A percentile compares a stretch with the other conserved stretches of the same genome.
Evolutionary conservation across 2,113 vertebrate genomes (phyloP).

Genomic region (Hypocryptadius cinnamomeus): DNA sequence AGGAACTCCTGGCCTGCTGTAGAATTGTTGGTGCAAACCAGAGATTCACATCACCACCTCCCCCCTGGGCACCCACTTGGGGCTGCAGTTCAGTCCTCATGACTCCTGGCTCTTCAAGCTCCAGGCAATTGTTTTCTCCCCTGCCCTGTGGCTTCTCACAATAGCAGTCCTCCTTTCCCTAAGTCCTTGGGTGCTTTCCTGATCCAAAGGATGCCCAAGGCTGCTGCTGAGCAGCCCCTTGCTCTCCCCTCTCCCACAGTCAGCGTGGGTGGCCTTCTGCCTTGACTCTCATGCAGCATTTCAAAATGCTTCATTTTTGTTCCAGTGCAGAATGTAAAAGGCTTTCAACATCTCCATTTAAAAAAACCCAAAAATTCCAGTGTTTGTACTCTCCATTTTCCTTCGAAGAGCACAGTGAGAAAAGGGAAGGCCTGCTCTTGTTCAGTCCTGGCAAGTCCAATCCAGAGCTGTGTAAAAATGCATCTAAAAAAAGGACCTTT

Average conservation of each 20-base stretch:
- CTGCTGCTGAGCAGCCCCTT: not conserved
- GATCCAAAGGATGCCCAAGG: not conserved
- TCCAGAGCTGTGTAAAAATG: conserved; percentile 53
- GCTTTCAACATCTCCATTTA: conserved; percentile 46
- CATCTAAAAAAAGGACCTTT: conserved; percentile 55
- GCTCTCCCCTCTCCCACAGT: not conserved
- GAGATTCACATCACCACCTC: not conserved
- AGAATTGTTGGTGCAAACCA: not conserved
- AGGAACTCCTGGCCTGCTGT: not conserved
- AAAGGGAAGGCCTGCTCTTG: conserved; percentile 29
- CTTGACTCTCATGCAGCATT: conserved; percentile 7
- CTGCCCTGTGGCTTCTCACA: not conserved
- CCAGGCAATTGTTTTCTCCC: not conserved
- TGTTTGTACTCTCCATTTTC: conserved; percentile 5
- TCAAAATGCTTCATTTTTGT: conserved; percentile 25
- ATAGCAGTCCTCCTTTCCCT: not conserved
- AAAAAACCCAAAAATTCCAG: conserved; percentile 8
- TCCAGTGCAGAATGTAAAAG: not conserved
- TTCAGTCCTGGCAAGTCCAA: conserved; percentile 36
- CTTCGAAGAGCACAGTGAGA: conserved; percentile 24
- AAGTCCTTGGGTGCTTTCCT: not conserved
- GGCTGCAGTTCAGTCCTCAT: not conserved
- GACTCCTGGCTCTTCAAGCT: not conserved
- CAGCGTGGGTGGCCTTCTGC: conserved; percentile 6
- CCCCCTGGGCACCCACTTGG: not conserved